Conservation (phyloP, 2,797 vertebrate species). For the Anas capensis region DNA sequence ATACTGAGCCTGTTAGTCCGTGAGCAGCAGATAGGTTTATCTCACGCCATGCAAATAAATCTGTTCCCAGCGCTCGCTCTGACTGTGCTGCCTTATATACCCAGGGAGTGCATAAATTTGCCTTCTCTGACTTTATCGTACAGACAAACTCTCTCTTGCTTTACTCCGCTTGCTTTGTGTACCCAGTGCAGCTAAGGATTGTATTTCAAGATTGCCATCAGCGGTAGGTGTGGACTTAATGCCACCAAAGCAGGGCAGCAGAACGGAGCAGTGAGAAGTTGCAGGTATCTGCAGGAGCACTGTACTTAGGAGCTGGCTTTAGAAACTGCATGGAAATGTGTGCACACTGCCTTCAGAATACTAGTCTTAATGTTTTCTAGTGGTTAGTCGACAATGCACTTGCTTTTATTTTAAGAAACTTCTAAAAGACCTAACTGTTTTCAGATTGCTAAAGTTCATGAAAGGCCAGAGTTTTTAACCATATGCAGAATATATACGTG, state of each 20-base stretch:
- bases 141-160: background rate
- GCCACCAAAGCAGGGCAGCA: background rate
- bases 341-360: background rate
- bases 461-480: conserved; percentile 44
- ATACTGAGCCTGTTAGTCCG: background rate
- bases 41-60: background rate
- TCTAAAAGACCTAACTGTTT: background rate
- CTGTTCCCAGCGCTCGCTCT: rapidly evolving
- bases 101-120: background rate
- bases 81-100: background rate
- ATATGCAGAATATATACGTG: conserved; percentile 66
- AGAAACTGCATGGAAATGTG: background rate
- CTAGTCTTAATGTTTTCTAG: background rate
- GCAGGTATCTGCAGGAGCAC: background rate
- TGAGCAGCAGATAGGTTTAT: conserved; percentile 1
- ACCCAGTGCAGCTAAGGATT: background rate
- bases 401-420: conserved; percentile 3
- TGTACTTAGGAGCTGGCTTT: background rate
- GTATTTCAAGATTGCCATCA: background rate
- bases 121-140: background rate
- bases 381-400: background rate
- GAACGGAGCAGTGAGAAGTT: background rate
- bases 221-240: background rate
- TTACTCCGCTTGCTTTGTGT: background rate
- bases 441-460: conserved; percentile 40